phyloP scores from a whole-genome alignment of 2,888 invertebrate species.

The Margaritifera margaritifera region DNA sequence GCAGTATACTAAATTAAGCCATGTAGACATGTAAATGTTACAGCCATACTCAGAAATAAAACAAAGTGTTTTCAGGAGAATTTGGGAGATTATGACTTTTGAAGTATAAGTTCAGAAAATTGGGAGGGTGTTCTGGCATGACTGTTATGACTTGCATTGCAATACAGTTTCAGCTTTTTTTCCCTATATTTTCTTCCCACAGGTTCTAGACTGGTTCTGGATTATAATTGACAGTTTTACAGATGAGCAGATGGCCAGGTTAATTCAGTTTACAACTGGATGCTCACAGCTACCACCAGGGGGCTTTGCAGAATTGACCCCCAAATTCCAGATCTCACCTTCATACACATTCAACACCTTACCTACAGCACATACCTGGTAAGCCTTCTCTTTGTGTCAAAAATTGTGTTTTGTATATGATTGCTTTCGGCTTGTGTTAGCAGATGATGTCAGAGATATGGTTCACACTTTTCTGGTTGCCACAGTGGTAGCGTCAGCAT shows the following conservation, averaged over 20 bases:
- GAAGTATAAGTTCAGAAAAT: too few species aligned
- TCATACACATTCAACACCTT: constrained; percentile 88
- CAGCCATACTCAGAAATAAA: too few species aligned
- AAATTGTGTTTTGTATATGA: background rate
- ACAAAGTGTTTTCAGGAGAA: too few species aligned
- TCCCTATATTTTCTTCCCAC: constrained; percentile 3
- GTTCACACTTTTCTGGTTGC: too few species aligned
- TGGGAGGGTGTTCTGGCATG: background rate
- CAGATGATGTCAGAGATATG: too few species aligned
- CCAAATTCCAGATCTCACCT: constrained; percentile 92
- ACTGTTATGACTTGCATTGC: background rate
- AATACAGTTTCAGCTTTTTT: background rate
- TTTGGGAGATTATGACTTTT: too few species aligned
- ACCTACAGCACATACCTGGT: constrained; percentile 96
- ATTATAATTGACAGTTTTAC: constrained; percentile 90
- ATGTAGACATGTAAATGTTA: too few species aligned
- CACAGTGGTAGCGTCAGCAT: too few species aligned
- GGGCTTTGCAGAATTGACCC: constrained; percentile 91
- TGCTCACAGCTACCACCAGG: constrained; percentile 93
- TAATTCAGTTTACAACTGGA: constrained; percentile 92
- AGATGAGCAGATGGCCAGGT: constrained; percentile 91
- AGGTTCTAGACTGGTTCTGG: constrained; percentile 91
- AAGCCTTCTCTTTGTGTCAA: constrained; percentile 55
- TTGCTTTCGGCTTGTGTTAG: background rate
- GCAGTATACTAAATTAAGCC: too few species aligned